phyloP scores from a whole-genome alignment of 2,888 invertebrate species.

The Drosophila diplacantha region DNA sequence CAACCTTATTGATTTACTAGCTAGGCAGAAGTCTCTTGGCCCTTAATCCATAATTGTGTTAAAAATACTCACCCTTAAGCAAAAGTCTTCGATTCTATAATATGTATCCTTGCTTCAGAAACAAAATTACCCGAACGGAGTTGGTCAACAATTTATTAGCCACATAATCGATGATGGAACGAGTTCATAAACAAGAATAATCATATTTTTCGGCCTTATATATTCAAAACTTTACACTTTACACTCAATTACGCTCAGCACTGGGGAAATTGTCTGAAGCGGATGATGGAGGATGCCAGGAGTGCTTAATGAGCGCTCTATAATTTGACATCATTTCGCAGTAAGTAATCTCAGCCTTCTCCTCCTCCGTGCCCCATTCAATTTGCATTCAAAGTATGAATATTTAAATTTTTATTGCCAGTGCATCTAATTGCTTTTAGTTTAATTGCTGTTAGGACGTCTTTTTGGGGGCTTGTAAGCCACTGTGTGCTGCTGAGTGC shows the following conservation, averaged over 20 bases:
- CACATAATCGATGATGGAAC: constrained; percentile 7
- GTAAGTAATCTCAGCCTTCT: constrained; percentile 41
- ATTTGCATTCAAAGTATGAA: constrained; percentile 48
- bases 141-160: constrained; percentile 13
- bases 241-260: constrained; percentile 49
- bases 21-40: constrained; percentile 11
- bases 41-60: constrained; percentile 7
- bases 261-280: not conserved
- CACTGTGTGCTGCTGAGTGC: constrained; percentile 13
- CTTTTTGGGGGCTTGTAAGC: constrained; percentile 10
- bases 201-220: constrained; percentile 33
- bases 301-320: constrained; percentile 38
- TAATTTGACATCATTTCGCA: constrained; percentile 27
- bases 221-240: constrained; percentile 50
- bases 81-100: not conserved
- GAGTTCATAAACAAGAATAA: constrained; percentile 15
- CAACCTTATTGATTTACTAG: constrained; percentile 37
- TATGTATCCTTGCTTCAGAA: not conserved
- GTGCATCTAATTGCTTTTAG: constrained; percentile 56
- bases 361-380: constrained; percentile 12
- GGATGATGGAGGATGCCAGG: constrained; percentile 13
- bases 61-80: not conserved
- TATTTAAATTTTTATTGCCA: constrained; percentile 54
- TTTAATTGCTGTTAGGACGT: constrained; percentile 53
- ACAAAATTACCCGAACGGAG: not conserved